Percentiles rank a stretch among this genome's conserved stretches.
Conservation (phyloP, 2,888 invertebrate species). For the Ophion slaviceki region DNA sequence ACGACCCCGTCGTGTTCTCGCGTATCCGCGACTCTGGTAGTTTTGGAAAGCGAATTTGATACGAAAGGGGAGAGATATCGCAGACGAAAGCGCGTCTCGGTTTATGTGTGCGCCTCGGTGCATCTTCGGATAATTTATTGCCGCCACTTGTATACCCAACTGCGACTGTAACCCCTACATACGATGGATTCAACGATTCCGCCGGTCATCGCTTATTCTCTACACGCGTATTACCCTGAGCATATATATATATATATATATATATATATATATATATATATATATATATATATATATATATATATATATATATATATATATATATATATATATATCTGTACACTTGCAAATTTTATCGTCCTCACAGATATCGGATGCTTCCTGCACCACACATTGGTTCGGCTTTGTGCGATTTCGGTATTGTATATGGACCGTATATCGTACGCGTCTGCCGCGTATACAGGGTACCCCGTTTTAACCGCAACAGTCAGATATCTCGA, state of each 20-base stretch:
- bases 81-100: conserved; percentile 19
- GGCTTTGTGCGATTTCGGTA: conserved; percentile 21
- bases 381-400: conserved; percentile 26
- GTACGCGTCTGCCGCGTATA: too few relatives aligned
- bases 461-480: too few relatives aligned
- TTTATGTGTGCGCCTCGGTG: conserved; percentile 17
- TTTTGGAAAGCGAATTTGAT: not conserved
- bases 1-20: not conserved
- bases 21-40: not conserved
- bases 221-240: conserved; percentile 30
- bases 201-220: conserved; percentile 54
- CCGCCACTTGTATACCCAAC: conserved; percentile 35
- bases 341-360: not conserved
- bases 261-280: not conserved
- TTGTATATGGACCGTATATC: not conserved
- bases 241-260: not conserved
- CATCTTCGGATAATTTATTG: conserved; percentile 50
- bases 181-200: conserved; percentile 41
- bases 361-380: not conserved
- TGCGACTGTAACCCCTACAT: conserved; percentile 3
- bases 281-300: not conserved
- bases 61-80: not conserved
- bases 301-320: not conserved
- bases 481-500: too few relatives aligned
- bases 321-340: not conserved